Evolutionary conservation across 2,113 vertebrate species (phyloP), one percentile per base, ranked within the genome.

Genomic region (Ctenodactylus gundi): DNA sequence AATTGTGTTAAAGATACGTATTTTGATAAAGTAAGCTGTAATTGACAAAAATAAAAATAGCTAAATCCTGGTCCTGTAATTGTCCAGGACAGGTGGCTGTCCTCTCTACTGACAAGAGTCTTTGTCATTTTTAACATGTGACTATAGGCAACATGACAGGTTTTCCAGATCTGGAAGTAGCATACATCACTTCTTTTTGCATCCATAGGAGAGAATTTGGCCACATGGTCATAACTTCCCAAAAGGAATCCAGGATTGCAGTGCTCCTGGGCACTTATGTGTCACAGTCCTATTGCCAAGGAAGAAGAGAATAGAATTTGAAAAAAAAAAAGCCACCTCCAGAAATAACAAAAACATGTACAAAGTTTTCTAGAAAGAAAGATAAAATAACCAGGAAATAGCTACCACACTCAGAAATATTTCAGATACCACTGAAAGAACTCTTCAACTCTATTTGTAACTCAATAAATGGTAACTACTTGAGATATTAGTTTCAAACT

Each of bases 361-460:
- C 41, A 31, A 86, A 62, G n/a, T 76, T 94, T 87, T 85, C n/a
- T 78, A 76, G 29, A 85, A 90, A 53, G 15, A 95, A 25, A 88
- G n/a, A 76, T 39, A 36, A 84, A 46, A n/a, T 78, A 51, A 57
- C 29, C 58, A 62, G 36, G 8, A 89, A 93, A 85, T 76, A 73
- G 4, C 34, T 76, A 78, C 12, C 34, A 55, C 7, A 65, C 27
- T 49, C 7, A 94, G 70, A 94, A 77, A 14, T 60, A 82, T 49
- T 81, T 88, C 39, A 85, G 95, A 31, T 82, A 53, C 8, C 72
- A 88, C 60, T 39, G 2, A 88, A 93, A 77, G 20, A 88, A 67
- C 91, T 76, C 90, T 65, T 92, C 75, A 80, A 75, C 7, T 53
- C 81, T 64, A 65, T 23, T 81, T 80, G 15, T 64, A 77, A 93